Evolutionary conservation across 1,140 invertebrate species (phyloP).

Genomic region (Drosophila sproati): DNA sequence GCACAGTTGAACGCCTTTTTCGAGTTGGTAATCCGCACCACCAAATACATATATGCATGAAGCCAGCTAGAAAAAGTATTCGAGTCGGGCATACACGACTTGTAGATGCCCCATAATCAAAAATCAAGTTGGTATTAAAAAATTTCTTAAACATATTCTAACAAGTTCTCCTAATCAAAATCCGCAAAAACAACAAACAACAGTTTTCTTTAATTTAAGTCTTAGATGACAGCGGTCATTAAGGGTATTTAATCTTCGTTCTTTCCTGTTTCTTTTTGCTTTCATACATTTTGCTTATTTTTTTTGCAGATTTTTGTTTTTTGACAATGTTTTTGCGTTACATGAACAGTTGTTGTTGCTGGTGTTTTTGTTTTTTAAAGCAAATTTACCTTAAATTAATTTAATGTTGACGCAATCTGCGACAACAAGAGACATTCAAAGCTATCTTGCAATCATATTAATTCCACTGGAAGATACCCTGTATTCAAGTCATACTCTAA

Average conservation of each 20-base stretch:
- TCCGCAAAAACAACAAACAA: no score
- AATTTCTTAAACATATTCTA: no score
- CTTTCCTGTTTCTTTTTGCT: background rate
- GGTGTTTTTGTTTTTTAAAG: constrained; percentile 21
- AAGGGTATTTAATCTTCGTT: no score
- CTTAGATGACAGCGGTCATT: no score
- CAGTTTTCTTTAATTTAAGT: no score
- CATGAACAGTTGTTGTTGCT: constrained; percentile 4
- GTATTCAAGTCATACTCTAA: no score
- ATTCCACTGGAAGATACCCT: background rate
- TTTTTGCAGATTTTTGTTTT: constrained; percentile 15
- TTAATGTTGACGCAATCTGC: constrained; percentile 77
- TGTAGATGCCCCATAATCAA: background rate
- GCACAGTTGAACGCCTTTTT: constrained; percentile 49
- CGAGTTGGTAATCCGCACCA: constrained; percentile 69
- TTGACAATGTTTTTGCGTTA: constrained; percentile 12
- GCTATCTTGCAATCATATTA: no score
- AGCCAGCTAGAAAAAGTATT: constrained; percentile 15
- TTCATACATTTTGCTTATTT: background rate
- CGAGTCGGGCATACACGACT: background rate
- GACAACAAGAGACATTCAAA: constrained; percentile 26
- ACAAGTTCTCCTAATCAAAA: no score
- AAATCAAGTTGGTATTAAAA: background rate
- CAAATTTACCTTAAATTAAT: constrained; percentile 75
- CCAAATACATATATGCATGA: constrained; percentile 18